Conservation (phyloP, 2,797 vertebrate genomes). For the Erethizon dorsatum region DNA sequence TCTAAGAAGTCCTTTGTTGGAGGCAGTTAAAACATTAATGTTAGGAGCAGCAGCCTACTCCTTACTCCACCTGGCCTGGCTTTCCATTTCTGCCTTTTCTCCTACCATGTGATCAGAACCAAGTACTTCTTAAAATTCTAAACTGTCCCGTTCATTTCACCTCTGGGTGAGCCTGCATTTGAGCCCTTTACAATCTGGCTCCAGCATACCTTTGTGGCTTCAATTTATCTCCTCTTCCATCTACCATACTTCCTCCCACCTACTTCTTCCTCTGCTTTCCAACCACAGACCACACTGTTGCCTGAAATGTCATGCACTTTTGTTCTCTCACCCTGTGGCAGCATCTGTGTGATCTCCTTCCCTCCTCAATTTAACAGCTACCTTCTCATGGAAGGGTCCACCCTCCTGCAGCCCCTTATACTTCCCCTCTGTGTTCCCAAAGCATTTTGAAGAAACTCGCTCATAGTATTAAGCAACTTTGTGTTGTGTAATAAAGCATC, state of each 20-base stretch:
- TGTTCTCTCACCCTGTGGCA: background rate
- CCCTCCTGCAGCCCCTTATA: fast-evolving
- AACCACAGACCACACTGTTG: background rate
- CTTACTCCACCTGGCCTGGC: background rate
- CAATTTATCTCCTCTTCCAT: background rate
- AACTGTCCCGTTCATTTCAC: background rate
- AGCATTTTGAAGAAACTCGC: background rate
- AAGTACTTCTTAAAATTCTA: background rate
- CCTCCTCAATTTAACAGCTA: background rate
- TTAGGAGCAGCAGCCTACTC: background rate
- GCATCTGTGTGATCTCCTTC: background rate
- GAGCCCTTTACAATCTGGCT: background rate
- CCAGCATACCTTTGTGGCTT: background rate
- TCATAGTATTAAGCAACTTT: background rate
- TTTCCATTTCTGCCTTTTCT: background rate
- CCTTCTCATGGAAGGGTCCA: background rate
- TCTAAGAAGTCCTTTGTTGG: background rate
- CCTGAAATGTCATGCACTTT: background rate
- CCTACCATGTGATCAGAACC: too few relatives aligned
- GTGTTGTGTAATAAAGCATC: background rate
- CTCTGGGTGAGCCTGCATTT: background rate
- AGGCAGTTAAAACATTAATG: background rate
- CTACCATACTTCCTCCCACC: background rate
- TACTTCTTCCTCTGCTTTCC: background rate
- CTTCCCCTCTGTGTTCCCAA: background rate